phyloP scores from a whole-genome alignment of 2,888 invertebrate species.

The Drosophila emarginata region DNA sequence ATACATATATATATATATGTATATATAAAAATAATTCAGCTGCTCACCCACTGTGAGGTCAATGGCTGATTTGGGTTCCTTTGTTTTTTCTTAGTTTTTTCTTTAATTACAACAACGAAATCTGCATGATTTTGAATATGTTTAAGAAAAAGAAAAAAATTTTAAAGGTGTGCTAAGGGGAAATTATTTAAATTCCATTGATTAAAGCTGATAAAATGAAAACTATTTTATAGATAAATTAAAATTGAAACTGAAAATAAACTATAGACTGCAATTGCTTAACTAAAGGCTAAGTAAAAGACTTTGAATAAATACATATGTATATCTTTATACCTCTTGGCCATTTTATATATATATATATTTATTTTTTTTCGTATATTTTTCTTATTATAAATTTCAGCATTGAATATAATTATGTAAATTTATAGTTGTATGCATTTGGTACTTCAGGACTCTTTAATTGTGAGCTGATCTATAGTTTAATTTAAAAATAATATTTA shows the following conservation, averaged over 20 bases:
- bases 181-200: conserved; percentile 12
- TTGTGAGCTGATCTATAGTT: neutral
- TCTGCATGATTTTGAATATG: conserved; percentile 46
- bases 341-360: no score
- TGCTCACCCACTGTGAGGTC: conserved; percentile 63
- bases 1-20: conserved; percentile 27
- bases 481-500: neutral
- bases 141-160: conserved; percentile 8
- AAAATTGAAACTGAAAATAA: neutral
- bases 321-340: no score
- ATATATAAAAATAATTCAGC: conserved; percentile 41
- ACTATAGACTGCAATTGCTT: neutral
- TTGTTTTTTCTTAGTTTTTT: conserved; percentile 50
- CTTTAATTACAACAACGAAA: conserved; percentile 60
- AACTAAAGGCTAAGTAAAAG: neutral
- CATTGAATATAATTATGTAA: no score
- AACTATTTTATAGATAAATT: neutral
- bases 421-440: no score
- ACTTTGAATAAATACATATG: no score
- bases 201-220: neutral
- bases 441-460: neutral
- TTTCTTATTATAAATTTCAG: no score
- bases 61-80: conserved; percentile 67
- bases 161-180: neutral
- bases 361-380: no score